phyloP scores from a whole-genome alignment of 2,888 invertebrate species.

The Sipunculus nudus region DNA sequence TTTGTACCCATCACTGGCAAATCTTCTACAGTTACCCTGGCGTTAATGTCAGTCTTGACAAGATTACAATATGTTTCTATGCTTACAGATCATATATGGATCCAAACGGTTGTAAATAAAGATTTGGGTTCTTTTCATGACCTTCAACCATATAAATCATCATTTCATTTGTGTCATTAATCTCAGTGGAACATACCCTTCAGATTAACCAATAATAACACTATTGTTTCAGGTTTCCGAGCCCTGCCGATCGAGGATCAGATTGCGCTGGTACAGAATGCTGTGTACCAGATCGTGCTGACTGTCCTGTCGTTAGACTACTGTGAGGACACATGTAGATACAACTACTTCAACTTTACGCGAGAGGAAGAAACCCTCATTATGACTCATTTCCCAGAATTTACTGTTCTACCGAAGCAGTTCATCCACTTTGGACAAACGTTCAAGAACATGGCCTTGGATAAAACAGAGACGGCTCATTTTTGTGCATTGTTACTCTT shows the following conservation, averaged over 20 bases:
- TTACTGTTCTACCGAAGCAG: conserved; percentile 44
- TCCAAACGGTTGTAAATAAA: no score
- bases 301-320: conserved; percentile 49
- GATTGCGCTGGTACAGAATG: conserved; percentile 51
- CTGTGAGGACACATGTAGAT: conserved; percentile 45
- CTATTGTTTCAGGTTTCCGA: conserved; percentile 59
- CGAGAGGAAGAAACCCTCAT: conserved; percentile 15
- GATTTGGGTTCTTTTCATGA: no score
- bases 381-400: conserved; percentile 38
- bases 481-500: conserved; percentile 54
- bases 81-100: no score
- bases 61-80: no score
- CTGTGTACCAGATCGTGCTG: conserved; percentile 56
- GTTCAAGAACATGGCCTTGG: conserved; percentile 45
- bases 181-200: no score
- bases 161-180: no score
- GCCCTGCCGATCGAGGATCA: conserved; percentile 51
- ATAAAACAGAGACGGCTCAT: conserved; percentile 52
- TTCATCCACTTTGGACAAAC: conserved; percentile 51
- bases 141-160: no score
- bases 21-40: no score
- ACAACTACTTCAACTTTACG: conserved; percentile 54
- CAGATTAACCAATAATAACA: no score
- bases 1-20: no score
- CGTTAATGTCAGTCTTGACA: no score